Evolutionary conservation across 1,140 invertebrate species (phyloP), one percentile per base, ranked within the genome.

Genomic region (Drosophila paulistorum): DNA sequence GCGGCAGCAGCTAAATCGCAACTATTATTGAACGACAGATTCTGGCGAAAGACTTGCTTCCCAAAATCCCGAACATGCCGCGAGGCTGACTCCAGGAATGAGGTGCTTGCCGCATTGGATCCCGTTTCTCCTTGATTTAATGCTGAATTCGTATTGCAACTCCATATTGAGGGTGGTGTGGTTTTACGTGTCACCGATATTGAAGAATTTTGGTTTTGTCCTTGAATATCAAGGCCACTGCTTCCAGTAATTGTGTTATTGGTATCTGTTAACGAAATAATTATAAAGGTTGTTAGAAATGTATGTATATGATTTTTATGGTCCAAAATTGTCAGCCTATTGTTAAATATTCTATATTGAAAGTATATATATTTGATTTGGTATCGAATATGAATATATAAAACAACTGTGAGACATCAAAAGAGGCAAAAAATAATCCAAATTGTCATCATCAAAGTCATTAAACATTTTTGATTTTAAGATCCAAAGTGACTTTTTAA

Each of bases 21-120:
- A 41, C 84, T 79, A 54, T 81, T 89, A 23, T 85, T 87, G 37
- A 91, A 91, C 11, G 91, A 87, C 9, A 91, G 64, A 62, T 92
- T 92, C 60, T 90, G 91, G 1, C 91, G 82, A 69, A 92, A 92
- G 33, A 92, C 91, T 76, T 91, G 90, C 55, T 91, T 91, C 17
- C 90, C 65, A 45, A 91, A 87, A 39, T 91, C 90, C 2, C 90
- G 74, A 39, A 92, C 54, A 63, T 92, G 91, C 20, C 87, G 71
- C 26, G 90, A 91, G 3, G 91, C 91, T 7, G 86, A 79, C 69
- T 91, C 90, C 37, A 91, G 71, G 14, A 91, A 90, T 30, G 90
- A 91, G 10, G 51, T 71, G 23, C 76, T 58, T n/a, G 77, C 64
- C 6, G 73, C 59, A 5, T 51, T 63, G 13, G 37, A 11, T 51